A percentile compares a stretch with the other conserved stretches of the same genome.
These are phyloP conservation scores for Enteromius radiatus DNA, from an alignment of 2,797 vertebrate genomes.

Conservation along the genomic window DNA sequence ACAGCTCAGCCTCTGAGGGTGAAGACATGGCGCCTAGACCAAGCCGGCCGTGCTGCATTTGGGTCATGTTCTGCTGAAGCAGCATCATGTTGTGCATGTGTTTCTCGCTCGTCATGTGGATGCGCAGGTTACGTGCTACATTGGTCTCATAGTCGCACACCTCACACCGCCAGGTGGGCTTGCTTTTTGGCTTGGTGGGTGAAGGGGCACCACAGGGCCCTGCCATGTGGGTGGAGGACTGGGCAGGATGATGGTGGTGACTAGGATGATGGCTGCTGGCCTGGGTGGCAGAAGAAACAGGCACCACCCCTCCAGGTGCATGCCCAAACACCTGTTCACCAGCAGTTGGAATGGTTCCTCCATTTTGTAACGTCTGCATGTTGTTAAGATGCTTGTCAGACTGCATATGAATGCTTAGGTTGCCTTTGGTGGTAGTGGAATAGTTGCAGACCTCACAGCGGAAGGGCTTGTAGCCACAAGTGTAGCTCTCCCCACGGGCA, in stretches of 20 bases:
- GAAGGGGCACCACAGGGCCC: conserved; percentile 92
- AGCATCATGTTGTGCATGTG: conserved; percentile 99
- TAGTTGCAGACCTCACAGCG: conserved; percentile 99
- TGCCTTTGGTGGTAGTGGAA: conserved; percentile 99
- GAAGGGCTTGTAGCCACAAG: conserved; percentile 99
- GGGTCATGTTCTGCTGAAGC: conserved; percentile 97
- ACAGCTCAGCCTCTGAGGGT: conserved; percentile 95
- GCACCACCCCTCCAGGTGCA: conserved; percentile 84
- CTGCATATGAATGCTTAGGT: conserved; percentile 99
- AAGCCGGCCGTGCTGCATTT: conserved; percentile 92
- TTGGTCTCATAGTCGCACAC: conserved; percentile 99
- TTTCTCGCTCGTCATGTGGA: conserved; percentile 99
- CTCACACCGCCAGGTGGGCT: conserved; percentile 98
- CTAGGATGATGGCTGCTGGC: conserved; percentile 80
- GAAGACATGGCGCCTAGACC: conserved; percentile 92
- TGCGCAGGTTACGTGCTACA: conserved; percentile 96
- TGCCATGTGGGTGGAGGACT: conserved; percentile 85
- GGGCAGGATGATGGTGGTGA: conserved; percentile 80
- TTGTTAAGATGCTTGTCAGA: conserved; percentile 99
- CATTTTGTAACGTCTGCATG: conserved; percentile 99
- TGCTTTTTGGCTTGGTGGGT: conserved; percentile 98
- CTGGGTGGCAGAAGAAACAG: conserved; percentile 81
- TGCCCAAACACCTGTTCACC: conserved; percentile 96
- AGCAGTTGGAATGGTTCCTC: conserved; percentile 80
- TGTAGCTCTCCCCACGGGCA: conserved; percentile 98